Base-by-base conservation (phyloP, 2,888 invertebrate species). In the Serrognathus titanus region DNA sequence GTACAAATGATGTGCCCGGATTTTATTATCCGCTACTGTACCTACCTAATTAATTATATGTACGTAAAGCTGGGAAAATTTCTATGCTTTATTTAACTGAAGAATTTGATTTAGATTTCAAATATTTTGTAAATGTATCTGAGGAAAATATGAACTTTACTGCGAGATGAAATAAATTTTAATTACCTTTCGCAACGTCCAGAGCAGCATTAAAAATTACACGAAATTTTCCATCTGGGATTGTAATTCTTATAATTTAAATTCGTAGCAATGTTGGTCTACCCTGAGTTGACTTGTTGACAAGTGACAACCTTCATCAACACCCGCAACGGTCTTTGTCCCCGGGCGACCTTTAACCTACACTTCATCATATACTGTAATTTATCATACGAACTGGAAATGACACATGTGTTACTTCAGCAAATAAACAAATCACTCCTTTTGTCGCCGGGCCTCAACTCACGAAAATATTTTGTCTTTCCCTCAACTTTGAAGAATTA, bases 231-330 rank as follows among this genome's bases (percentile, higher is more conserved):
- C 43, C 9, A 11, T 16, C 9, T 13, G 10, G 9, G 43, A 13
- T 16, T 11, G 43, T 43, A 43, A 43, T 9, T 13, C 12, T 11
- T 20, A 11, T 20, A 20, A 43, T 10, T 43, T 43, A 16, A 43
- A 43, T 43, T 43, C 43, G 43, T 43, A 16, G 43, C 20, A 43
- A 20, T 43, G 43, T 43, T 20, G 43, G 11, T 43, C 16, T 13
- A 13, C 43, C 9, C 43, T 58, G 58, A 58, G 51, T 48, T 55
- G 63, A 57, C 66, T 66, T 62, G 63, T 56, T 66, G 68, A 69
- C 67, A 69, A 69, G 64, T 68, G 69, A 69, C 68, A 69, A 68
- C 68, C 66, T 68, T 69, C 67, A 68, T 68, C 66, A 68, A 62
- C 65, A 62, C 64, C 58, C 61, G 46, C 48, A 61, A 62, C 61